Percentiles rank a stretch among this genome's conserved stretches.
These are phyloP conservation scores for Spongia lamella DNA, from an alignment of 37 sponge, comb jelly and placozoan species.

Conservation along the genomic window DNA sequence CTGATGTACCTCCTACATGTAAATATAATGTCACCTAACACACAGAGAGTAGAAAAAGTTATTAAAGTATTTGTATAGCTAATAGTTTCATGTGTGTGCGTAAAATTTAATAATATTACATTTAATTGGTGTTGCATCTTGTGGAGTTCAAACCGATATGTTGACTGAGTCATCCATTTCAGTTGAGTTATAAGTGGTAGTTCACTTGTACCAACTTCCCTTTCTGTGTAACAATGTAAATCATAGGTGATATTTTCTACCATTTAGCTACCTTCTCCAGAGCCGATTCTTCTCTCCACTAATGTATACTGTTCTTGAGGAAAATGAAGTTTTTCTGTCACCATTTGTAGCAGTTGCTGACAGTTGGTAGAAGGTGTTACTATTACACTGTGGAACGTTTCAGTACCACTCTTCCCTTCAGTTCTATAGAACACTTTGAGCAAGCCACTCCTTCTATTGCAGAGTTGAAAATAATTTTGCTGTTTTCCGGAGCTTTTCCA, in stretches of 20 bases:
- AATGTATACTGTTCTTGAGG: not conserved
- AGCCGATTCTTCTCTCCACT: slow-evolving; percentile 24
- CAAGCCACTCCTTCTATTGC: slow-evolving; percentile 32
- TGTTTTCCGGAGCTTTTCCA: not conserved
- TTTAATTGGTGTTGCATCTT: too few species aligned
- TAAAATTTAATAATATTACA: too few species aligned
- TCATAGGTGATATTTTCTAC: not conserved
- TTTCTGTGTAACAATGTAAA: not conserved
- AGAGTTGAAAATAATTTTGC: slow-evolving; percentile 27
- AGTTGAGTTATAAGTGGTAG: too few species aligned
- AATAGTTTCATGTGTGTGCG: too few species aligned
- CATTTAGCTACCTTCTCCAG: slow-evolving; percentile 15
- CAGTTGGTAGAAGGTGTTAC: slow-evolving; percentile 35
- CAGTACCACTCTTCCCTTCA: slow-evolving; percentile 18
- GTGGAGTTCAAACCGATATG: too few species aligned
- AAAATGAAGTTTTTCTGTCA: slow-evolving; percentile 1
- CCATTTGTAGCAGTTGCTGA: slow-evolving; percentile 21
- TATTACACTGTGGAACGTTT: slow-evolving; percentile 54
- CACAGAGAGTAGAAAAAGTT: too few species aligned
- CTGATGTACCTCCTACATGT: too few species aligned
- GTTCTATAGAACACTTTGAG: slow-evolving; percentile 49
- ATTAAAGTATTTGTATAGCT: too few species aligned
- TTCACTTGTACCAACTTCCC: too few species aligned
- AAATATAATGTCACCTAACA: too few species aligned
- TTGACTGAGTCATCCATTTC: too few species aligned